Conservation (phyloP, 2,888 invertebrate genomes). For the Polymixis lichenea region DNA sequence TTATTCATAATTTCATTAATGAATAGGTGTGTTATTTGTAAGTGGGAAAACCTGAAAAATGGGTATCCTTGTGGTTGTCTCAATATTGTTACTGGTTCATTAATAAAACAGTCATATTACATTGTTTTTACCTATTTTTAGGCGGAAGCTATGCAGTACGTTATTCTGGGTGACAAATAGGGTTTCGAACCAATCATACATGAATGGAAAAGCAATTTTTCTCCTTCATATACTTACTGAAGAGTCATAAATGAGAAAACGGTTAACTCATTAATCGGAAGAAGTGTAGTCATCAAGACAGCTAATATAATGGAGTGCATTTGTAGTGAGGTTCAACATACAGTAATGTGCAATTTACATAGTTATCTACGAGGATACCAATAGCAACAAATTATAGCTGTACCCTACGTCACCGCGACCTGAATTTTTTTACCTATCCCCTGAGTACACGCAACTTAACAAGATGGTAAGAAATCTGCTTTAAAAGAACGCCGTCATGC, state of each 20-base stretch:
- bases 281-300: not conserved
- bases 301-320: not conserved
- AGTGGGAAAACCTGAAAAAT: conserved; percentile 25
- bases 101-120: conserved; percentile 3
- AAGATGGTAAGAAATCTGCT: not conserved
- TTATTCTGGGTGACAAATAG: conserved; percentile 9
- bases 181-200: not conserved
- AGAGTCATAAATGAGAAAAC: not conserved
- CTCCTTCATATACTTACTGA: not conserved
- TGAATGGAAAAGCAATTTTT: not conserved
- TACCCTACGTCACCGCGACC: not conserved
- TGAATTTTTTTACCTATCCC: not conserved
- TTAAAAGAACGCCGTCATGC: not conserved
- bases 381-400: not conserved
- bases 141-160: not conserved
- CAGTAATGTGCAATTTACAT: not conserved
- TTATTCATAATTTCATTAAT: conserved; percentile 11
- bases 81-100: conserved; percentile 18
- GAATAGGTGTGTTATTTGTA: conserved; percentile 1
- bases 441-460: too few species aligned
- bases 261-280: not conserved
- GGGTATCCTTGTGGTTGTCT: conserved; percentile 13
- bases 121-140: not conserved
- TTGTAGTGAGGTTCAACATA: not conserved
- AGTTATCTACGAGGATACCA: not conserved